phyloP scores from a whole-genome alignment of 2,113 vertebrate genomes.

The Porphyrio hochstetteri region DNA sequence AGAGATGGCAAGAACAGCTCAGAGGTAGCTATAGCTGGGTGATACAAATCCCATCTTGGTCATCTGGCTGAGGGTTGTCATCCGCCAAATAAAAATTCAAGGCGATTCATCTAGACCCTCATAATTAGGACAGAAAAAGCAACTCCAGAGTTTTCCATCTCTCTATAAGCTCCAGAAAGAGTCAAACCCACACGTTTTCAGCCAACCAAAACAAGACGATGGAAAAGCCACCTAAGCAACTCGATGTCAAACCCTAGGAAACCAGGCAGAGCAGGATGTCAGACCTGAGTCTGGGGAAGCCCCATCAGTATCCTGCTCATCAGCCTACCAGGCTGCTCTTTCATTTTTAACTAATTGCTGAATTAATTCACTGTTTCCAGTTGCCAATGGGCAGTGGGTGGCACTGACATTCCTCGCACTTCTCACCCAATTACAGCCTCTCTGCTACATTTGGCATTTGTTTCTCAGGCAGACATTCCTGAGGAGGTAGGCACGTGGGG shows the following conservation, averaged over 20 bases:
- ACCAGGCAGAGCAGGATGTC: background rate
- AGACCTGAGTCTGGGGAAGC: background rate
- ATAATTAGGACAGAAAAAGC: background rate
- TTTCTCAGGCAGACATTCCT: constrained; percentile 2
- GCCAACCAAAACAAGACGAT: background rate
- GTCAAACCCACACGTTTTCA: background rate
- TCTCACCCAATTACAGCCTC: background rate
- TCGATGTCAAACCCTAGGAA: background rate
- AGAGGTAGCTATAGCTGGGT: background rate
- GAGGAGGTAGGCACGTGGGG: background rate
- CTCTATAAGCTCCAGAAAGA: background rate
- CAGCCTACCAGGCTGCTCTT: background rate
- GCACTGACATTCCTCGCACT: background rate
- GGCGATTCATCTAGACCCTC: background rate
- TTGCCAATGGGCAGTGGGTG: background rate
- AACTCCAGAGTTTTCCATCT: background rate
- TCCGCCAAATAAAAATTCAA: background rate
- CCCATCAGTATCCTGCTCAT: background rate
- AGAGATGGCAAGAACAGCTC: background rate
- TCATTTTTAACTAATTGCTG: constrained; percentile 8
- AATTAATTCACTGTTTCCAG: background rate
- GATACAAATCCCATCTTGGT: background rate
- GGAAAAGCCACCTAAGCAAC: background rate
- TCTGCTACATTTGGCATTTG: background rate
- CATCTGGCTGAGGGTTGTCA: background rate